phyloP scores from a whole-genome alignment of 2,888 invertebrate species.

The Netelia fuscicornis region DNA sequence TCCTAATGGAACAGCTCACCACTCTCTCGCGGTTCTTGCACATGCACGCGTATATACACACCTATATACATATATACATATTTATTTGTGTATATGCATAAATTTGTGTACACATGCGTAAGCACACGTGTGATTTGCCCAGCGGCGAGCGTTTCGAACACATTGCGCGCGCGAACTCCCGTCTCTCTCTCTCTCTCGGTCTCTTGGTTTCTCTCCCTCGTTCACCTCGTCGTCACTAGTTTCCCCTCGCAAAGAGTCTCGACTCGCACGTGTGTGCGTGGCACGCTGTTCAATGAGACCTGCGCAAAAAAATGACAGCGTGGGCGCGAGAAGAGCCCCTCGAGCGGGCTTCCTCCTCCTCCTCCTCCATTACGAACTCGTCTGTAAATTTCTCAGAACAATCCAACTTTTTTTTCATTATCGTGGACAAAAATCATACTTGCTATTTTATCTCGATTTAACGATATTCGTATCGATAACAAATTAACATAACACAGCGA shows the following conservation, averaged over 20 bases:
- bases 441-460: not conserved
- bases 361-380: not conserved
- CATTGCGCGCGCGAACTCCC: not conserved
- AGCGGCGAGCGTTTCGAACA: too few species aligned
- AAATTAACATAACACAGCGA: too few species aligned
- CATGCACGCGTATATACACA: slow-evolving; percentile 9
- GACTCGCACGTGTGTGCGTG: slow-evolving; percentile 36
- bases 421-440: slow-evolving; percentile 10
- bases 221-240: slow-evolving; percentile 36
- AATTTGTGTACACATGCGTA: slow-evolving; percentile 17
- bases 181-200: not conserved
- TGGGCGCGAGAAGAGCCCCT: slow-evolving; percentile 18
- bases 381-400: slow-evolving; percentile 19
- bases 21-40: slow-evolving; percentile 53
- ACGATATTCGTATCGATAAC: too few species aligned
- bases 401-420: not conserved
- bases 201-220: slow-evolving; percentile 8
- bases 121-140: slow-evolving; percentile 13
- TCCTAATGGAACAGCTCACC: slow-evolving; percentile 67
- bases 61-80: not conserved
- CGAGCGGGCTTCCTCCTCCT: not conserved
- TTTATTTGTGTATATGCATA: not conserved
- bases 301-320: slow-evolving; percentile 44
- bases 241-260: slow-evolving; percentile 24
- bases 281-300: slow-evolving; percentile 38